phyloP scores from a whole-genome alignment of 2,888 invertebrate species.

The Xestobium rufovillosum region DNA sequence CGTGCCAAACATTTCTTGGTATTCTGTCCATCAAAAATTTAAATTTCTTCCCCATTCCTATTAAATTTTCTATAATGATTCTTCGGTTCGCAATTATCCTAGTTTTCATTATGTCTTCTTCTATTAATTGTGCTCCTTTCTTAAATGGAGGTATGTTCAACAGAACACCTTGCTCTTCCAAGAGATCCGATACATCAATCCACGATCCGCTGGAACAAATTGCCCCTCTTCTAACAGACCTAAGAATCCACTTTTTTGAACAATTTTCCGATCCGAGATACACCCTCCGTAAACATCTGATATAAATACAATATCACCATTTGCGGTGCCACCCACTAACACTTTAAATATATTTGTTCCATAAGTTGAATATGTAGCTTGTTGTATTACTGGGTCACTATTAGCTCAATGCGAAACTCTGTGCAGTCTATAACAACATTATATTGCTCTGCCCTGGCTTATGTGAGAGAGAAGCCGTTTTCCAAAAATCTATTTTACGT shows the following conservation, averaged over 20 bases:
- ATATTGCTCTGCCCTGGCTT: too few relatives aligned
- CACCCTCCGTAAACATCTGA: slow-evolving; percentile 12
- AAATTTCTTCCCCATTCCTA: too few relatives aligned
- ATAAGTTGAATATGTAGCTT: slow-evolving; percentile 12
- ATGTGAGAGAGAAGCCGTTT: too few relatives aligned
- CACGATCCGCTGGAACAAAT: slow-evolving; percentile 10
- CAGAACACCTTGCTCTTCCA: slow-evolving; percentile 8
- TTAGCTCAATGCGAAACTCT: slow-evolving; percentile 7
- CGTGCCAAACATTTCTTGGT: too few relatives aligned
- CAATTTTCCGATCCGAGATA: slow-evolving; percentile 10
- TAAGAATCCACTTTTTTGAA: slow-evolving; percentile 9
- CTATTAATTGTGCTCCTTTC: too few relatives aligned
- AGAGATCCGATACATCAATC: slow-evolving; percentile 12
- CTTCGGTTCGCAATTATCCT: too few relatives aligned
- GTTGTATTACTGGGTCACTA: slow-evolving; percentile 10
- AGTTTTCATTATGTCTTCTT: too few relatives aligned
- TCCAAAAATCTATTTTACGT: too few relatives aligned
- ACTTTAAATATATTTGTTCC: slow-evolving; percentile 15
- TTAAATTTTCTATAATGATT: too few relatives aligned
- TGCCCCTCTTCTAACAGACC: slow-evolving; percentile 8
- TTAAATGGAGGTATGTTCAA: slow-evolving; percentile 12
- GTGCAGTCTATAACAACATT: slow-evolving; percentile 8
- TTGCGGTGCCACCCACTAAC: slow-evolving; percentile 9
- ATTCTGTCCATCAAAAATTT: too few relatives aligned
- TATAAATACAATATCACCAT: slow-evolving; percentile 7